phyloP scores from a whole-genome alignment of 1,140 invertebrate genomes.

The Brachystomella parvula region DNA sequence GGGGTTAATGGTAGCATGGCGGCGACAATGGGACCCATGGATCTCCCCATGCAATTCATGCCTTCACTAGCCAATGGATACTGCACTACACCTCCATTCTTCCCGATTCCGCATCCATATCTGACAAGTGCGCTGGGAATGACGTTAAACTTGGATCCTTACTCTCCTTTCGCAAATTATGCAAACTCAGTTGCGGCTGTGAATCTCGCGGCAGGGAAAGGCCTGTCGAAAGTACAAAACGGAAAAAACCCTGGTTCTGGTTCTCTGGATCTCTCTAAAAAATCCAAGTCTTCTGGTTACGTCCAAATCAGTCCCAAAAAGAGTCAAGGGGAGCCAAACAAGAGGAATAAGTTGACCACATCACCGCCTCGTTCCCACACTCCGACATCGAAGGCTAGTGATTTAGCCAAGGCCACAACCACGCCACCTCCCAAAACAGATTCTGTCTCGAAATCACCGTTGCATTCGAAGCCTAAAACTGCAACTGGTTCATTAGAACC shows the following conservation, averaged over 20 bases:
- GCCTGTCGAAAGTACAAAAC: background rate
- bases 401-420: background rate
- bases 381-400: background rate
- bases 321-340: background rate
- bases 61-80: background rate
- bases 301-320: background rate
- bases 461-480: no score
- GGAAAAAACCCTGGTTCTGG: background rate
- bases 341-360: background rate
- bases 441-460: no score
- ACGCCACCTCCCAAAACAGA: no score
- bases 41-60: background rate
- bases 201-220: background rate
- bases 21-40: background rate
- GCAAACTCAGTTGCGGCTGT: background rate
- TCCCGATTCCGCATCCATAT: background rate
- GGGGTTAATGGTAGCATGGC: background rate
- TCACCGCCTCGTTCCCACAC: background rate
- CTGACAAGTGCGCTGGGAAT: background rate
- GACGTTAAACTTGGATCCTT: background rate
- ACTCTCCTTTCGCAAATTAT: background rate
- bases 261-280: conserved; percentile 1
- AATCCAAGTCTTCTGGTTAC: background rate
- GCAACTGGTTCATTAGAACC: no score
- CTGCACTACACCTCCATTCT: background rate